Base-by-base conservation (phyloP, 1,140 invertebrate species). In the Pseudoatta argentina region DNA sequence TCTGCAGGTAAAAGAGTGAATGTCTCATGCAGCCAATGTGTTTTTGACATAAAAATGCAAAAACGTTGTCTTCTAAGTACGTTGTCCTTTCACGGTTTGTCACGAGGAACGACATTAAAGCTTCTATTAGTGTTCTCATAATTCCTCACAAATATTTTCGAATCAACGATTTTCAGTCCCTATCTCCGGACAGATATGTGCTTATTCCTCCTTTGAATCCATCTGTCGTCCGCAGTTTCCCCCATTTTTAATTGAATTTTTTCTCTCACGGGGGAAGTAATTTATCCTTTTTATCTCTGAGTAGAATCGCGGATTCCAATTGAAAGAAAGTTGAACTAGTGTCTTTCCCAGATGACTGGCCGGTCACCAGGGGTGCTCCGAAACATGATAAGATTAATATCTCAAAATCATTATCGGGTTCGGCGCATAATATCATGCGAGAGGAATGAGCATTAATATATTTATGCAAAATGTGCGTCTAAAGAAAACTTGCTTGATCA, bases 191-290 rank as follows among this genome's bases (percentile, higher is more conserved):
- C 61, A 71, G 77, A 85, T 90, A 77, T 81, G 90, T 87, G 87
- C 89, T 91, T 77, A 79, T 85, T 79, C 89, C 87, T 88, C 87
- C 78, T 91, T 91, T 90, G 89, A 91, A 91, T 88, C 87, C 87
- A 91, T 91, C 89, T 91, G 90, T 91, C 87, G 79, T 79, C 67
- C 75, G 82, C 89, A 89, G 89, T 92, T 89, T 91, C 76, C 89
- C 79, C 86, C 86, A 91, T 93, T 90, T 91, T 88, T 92, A 91
- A 92, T 90, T 92, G 90, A 92, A 89, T 88, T 90, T 91, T 91
- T 89, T 92, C 86, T 83, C 77, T 71, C 66, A 85, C 88, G 64
- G 86, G 86, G 72, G 78, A 89, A 91, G 87, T 92, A 86, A 91
- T 89, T 90, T 92, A 89, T 91, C 86, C 91, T 88, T 87, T 92